Evolutionary conservation across 1,140 invertebrate species (phyloP).

Genomic region (Steinernema feltiae): DNA sequence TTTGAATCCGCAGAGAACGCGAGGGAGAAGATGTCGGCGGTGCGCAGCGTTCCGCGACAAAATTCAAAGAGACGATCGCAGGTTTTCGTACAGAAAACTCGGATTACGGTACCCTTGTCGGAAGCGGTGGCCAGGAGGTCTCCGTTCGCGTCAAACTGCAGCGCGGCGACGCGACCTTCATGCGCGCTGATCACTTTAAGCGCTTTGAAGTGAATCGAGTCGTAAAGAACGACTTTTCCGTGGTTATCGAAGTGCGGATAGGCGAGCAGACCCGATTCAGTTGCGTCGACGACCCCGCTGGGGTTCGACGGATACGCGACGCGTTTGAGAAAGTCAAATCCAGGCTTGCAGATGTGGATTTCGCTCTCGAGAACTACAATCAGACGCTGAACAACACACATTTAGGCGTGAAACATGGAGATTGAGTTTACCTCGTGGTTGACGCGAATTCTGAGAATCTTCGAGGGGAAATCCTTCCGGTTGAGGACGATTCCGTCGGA

Average conservation of each 20-base stretch:
- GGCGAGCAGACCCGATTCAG: constrained; percentile 76
- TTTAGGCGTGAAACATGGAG: background rate
- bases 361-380: constrained; percentile 96
- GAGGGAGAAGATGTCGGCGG: constrained; percentile 80
- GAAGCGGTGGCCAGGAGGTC: constrained; percentile 77
- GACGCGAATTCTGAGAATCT: background rate
- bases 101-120: constrained; percentile 88
- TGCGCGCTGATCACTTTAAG: constrained; percentile 69
- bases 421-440: background rate
- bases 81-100: constrained; percentile 82
- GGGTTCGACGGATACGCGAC: constrained; percentile 92
- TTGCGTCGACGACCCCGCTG: constrained; percentile 77
- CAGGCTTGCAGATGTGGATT: constrained; percentile 96
- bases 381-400: constrained; percentile 69
- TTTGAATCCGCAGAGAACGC: constrained; percentile 83
- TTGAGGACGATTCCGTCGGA: too few species aligned
- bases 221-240: constrained; percentile 84
- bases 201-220: constrained; percentile 75
- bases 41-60: constrained; percentile 77
- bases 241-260: constrained; percentile 71
- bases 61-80: constrained; percentile 87
- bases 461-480: background rate
- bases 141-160: constrained; percentile 75
- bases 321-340: constrained; percentile 91
- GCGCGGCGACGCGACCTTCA: constrained; percentile 85